Conservation (phyloP, 2,797 vertebrate species). For the Atherinosoma microstoma region DNA sequence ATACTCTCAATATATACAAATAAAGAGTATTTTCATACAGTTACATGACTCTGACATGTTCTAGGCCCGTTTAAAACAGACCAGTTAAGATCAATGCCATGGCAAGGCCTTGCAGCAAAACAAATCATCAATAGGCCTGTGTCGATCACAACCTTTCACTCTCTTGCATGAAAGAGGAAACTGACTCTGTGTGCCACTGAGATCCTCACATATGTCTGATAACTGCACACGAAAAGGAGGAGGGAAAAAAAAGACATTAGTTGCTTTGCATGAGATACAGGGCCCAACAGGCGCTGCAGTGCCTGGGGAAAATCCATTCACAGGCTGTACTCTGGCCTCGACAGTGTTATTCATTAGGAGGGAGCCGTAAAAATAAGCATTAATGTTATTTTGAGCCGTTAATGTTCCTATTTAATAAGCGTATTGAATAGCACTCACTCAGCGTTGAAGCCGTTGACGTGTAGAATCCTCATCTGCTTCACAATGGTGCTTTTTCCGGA, state of each 20-base stretch:
- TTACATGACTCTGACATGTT: slow-evolving; percentile 59
- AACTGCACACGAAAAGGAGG: slow-evolving; percentile 34
- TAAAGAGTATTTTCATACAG: slow-evolving; percentile 30
- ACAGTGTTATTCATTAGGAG: slow-evolving; percentile 46
- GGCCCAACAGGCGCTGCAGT: slow-evolving; percentile 90
- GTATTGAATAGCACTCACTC: slow-evolving; percentile 88
- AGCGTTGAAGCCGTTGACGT: slow-evolving; percentile 99
- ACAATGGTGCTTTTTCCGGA: slow-evolving; percentile 99
- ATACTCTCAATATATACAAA: slow-evolving; percentile 1
- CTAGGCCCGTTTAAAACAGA: slow-evolving; percentile 72
- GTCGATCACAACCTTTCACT: slow-evolving; percentile 76
- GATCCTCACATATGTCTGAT: slow-evolving; percentile 51
- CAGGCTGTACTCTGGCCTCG: slow-evolving; percentile 60
- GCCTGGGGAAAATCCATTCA: slow-evolving; percentile 78
- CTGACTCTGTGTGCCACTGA: slow-evolving; percentile 55
- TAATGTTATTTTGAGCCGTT: background rate
- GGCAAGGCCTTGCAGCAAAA: slow-evolving; percentile 80
- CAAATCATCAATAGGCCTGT: slow-evolving; percentile 79
- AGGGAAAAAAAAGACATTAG: slow-evolving; percentile 70
- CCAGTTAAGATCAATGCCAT: slow-evolving; percentile 77
- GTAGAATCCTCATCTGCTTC: slow-evolving; percentile 99
- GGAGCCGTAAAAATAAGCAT: slow-evolving; percentile 29
- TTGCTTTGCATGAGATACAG: slow-evolving; percentile 89
- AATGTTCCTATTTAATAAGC: slow-evolving; percentile 29
- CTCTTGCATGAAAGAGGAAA: slow-evolving; percentile 71